Base-by-base conservation (phyloP, 2,888 invertebrate genomes). In the Drosophila barbarae region DNA sequence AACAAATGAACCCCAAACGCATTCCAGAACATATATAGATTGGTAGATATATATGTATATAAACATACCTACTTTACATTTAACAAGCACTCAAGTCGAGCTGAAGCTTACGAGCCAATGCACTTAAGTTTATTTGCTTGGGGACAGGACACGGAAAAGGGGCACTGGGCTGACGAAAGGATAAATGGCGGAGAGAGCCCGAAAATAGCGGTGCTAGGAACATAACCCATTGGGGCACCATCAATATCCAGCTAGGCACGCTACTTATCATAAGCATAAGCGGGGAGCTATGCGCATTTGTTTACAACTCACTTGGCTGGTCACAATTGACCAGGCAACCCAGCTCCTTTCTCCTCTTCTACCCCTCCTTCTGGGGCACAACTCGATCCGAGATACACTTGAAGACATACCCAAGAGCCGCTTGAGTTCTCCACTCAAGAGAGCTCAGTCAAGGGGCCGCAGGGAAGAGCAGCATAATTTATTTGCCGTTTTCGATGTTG, bases 81-180 rank as follows among this genome's bases (percentile, higher is more conserved):
- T 73, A 71, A 66, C 73, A 69, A 71, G 67, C 75, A 74, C 64
- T 79, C 61, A 64, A 63, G 60, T 64, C 26, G 35, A 42, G 30
- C 61, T 63, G 64, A 51, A 63, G 61, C 49, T 69, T 47, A 38
- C 64, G 63, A 71, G 66, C 67, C 67, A 74, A 71, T 75, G 81
- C 84, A 78, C 77, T 78, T 75, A 80, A 75, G 61, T 67, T 67
- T 78, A 78, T 78, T 78, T 78, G 84, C 84, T 77, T 77, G 73
- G 77, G 77, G 84, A 77, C 71, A 64, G 26, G 51, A 18, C 35
- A 35, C 41, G 5, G 35, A 30, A 28, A 35, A 28, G 41, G 55
- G 35, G 28, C 18, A 26, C 36, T 38, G 15, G 26, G 9, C 3
- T n/a, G 35, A n/a, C 15, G 35, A 30, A 26, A 7, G 65, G 41